phyloP scores from a whole-genome alignment of 2,797 vertebrate species.

The Chelidonichthys spinosus region DNA sequence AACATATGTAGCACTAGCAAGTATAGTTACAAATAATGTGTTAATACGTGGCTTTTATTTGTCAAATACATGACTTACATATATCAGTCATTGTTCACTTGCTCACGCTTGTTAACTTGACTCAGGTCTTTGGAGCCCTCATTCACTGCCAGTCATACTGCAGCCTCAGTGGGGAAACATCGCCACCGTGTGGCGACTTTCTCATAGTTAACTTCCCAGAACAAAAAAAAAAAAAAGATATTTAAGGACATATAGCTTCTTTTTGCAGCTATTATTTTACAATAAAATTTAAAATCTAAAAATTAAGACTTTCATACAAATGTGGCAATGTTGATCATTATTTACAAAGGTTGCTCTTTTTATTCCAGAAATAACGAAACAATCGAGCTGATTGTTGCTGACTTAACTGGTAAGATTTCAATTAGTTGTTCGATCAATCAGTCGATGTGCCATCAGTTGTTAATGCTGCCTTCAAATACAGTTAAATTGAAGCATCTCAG shows the following conservation, averaged over 20 bases:
- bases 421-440: background rate
- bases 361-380: background rate
- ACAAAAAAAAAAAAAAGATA: background rate
- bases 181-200: background rate
- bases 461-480: too few relatives aligned
- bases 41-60: background rate
- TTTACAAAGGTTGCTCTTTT: background rate
- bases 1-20: background rate
- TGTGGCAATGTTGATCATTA: background rate
- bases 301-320: background rate
- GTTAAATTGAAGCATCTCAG: too few relatives aligned
- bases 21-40: background rate
- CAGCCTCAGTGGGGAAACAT: constrained; percentile 1
- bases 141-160: background rate
- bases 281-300: background rate
- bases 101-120: background rate
- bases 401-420: background rate
- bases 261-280: background rate
- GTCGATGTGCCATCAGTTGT: too few relatives aligned
- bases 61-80: too few relatives aligned
- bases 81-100: fast-evolving
- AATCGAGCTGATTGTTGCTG: background rate
- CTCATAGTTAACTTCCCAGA: fast-evolving
- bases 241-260: background rate
- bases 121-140: fast-evolving